Evolutionary conservation across 2,888 invertebrate species (phyloP), one percentile per base, ranked within the genome.

Genomic region (Metalampra italica): DNA sequence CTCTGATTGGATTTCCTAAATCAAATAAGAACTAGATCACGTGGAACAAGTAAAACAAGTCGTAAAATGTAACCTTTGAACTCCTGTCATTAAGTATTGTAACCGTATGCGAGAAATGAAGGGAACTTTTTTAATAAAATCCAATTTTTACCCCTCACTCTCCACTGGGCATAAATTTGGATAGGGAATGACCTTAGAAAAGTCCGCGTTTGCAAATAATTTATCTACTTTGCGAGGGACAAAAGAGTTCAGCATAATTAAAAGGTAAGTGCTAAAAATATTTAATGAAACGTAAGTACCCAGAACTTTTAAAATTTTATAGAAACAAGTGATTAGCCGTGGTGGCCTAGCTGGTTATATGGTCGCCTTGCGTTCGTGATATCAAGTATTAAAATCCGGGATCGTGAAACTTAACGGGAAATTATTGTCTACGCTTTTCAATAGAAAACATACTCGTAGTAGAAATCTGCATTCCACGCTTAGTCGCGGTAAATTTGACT

Each of bases 51-150:
- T 44, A 48, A 45, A 43, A 30, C 37, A 37, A 15, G 44, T 29
- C 32, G n/a, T 37, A 37, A 46, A 47, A 50, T 40, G 43, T 62
- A 60, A 61, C 62, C 56, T 62, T 55, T 57, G 52, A 62, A 66
- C 59, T 66, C 57, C 50, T 54, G 54, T 64, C 62, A 68, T 70
- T 67, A 66, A 65, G 51, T 53, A 51, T 56, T 58, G 55, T 63
- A 61, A 57, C 61, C 60, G 58, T 60, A 61, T 61, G 61, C 57
- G 60, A 62, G 57, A 62, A 49, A 55, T 54, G 43, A 57, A 49
- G 45, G 54, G 55, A 86, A 84, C 71, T 84, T 85, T 86, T 86
- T 84, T 82, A 84, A 84, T 83, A 85, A 84, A 83, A 82, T 66
- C 72, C 54, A 60, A 61, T 72, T 70, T 75, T 65, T 67, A 62